phyloP scores from a whole-genome alignment of 2,797 vertebrate species.

The Gymnothorax reevesii region DNA sequence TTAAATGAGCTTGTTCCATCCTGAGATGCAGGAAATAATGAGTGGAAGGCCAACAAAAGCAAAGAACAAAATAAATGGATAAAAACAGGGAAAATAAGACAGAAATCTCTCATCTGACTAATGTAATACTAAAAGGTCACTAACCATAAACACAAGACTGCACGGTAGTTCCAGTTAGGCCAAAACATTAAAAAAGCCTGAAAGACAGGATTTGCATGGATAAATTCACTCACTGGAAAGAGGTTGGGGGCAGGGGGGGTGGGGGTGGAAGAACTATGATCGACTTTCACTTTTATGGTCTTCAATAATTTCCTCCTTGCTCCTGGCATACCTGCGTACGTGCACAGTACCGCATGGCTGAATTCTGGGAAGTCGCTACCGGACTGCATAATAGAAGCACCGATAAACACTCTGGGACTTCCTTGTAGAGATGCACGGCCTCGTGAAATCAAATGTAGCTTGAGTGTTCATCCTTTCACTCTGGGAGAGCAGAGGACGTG shows the following conservation, averaged over 20 bases:
- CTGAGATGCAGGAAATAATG: background rate
- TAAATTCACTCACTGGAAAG: background rate
- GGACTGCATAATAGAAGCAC: background rate
- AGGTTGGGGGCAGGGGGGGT: too few species aligned
- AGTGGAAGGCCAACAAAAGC: background rate
- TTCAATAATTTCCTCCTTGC: background rate
- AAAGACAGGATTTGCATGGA: background rate
- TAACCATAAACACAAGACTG: background rate
- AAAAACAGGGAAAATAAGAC: background rate
- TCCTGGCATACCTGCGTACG: background rate
- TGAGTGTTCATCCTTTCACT: background rate
- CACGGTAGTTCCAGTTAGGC: background rate
- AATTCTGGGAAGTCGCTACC: conserved; percentile 1
- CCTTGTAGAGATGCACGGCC: background rate
- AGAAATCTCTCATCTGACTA: background rate
- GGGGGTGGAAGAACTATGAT: too few species aligned
- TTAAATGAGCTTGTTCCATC: too few species aligned
- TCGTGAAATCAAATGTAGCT: background rate
- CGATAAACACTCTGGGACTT: background rate
- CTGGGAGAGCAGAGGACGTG: background rate
- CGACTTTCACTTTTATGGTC: background rate
- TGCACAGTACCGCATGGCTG: background rate
- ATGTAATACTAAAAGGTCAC: background rate
- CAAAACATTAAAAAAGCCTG: background rate
- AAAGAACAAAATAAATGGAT: background rate